These are phyloP conservation scores for Gallinago undulata DNA, from an alignment of 2,113 vertebrate species.

Conservation along the genomic window DNA sequence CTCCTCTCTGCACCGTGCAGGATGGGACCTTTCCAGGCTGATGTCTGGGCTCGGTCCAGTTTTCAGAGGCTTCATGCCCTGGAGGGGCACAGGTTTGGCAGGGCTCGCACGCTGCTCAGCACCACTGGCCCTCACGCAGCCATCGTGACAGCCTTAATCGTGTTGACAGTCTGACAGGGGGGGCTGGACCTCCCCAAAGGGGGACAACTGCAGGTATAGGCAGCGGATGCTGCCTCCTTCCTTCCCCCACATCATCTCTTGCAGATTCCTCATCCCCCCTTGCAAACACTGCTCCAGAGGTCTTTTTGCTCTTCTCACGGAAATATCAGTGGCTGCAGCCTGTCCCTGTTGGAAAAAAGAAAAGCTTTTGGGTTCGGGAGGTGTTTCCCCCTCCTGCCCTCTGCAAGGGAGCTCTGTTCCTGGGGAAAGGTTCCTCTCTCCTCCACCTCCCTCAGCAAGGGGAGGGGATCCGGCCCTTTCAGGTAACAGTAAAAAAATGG, in stretches of 20 bases:
- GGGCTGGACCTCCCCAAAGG: neutral
- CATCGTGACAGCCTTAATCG: rapidly evolving
- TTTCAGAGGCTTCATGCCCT: neutral
- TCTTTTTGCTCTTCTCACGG: neutral
- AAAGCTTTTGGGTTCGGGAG: neutral
- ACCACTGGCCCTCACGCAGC: rapidly evolving
- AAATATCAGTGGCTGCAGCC: neutral
- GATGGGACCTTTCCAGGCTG: neutral
- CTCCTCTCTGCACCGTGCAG: rapidly evolving
- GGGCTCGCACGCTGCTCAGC: rapidly evolving
- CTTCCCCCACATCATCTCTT: neutral
- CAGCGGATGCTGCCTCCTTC: neutral
- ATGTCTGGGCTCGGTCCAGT: rapidly evolving
- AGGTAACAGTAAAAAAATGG: neutral
- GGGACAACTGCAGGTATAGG: neutral
- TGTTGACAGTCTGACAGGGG: rapidly evolving
- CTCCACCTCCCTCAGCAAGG: neutral
- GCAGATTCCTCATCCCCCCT: neutral
- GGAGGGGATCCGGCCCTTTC: neutral
- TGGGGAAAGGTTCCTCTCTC: neutral
- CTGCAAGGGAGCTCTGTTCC: neutral
- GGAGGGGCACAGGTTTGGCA: neutral
- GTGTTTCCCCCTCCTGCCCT: neutral
- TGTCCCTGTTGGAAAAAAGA: neutral
- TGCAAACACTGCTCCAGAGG: rapidly evolving